These are phyloP conservation scores for Stichodactyla mertensii DNA, from an alignment of 64 coral and sea anemone genomes.

Conservation along the genomic window DNA sequence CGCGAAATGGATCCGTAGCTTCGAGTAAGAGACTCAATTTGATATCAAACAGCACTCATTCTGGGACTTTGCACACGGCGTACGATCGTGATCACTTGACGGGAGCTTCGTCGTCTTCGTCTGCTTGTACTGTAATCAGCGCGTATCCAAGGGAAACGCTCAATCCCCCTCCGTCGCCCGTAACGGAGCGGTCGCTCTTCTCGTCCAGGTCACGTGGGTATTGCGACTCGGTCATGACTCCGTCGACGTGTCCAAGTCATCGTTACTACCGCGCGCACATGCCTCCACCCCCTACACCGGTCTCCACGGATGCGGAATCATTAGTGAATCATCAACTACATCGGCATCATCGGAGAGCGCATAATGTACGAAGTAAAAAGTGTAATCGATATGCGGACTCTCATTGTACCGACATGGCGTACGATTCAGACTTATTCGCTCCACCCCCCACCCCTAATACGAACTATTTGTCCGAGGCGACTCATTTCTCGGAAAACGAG, in stretches of 20 bases:
- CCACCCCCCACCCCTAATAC: conserved; percentile 89
- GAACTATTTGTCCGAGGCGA: conserved; percentile 82
- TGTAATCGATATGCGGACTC: conserved; percentile 40
- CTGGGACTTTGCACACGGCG: conserved; percentile 49
- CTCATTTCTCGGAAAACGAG: conserved; percentile 82
- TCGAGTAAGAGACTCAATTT: conserved; percentile 48
- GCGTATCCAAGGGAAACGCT: conserved; percentile 79
- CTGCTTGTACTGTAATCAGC: conserved; percentile 74
- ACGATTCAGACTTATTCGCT: conserved; percentile 86
- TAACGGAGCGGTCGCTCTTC: conserved; percentile 74
- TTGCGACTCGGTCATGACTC: conserved; percentile 70
- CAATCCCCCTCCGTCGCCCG: conserved; percentile 84
- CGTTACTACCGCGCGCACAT: conserved; percentile 67
- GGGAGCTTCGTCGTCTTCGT: conserved; percentile 71
- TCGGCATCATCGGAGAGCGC: conserved; percentile 44
- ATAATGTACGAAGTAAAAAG: conserved; percentile 53
- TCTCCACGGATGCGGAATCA: conserved; percentile 76
- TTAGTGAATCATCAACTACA: conserved; percentile 45
- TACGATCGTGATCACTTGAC: conserved; percentile 92
- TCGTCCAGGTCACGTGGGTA: conserved; percentile 63
- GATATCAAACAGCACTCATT: conserved; percentile 25
- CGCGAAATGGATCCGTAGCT: conserved; percentile 48
- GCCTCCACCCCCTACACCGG: conserved; percentile 75
- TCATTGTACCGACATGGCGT: conserved; percentile 60
- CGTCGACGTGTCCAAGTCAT: conserved; percentile 70